Percentiles rank a stretch among this genome's conserved stretches.
Conservation (phyloP, 2,797 vertebrate genomes). For the Hozukius guyotensis region DNA sequence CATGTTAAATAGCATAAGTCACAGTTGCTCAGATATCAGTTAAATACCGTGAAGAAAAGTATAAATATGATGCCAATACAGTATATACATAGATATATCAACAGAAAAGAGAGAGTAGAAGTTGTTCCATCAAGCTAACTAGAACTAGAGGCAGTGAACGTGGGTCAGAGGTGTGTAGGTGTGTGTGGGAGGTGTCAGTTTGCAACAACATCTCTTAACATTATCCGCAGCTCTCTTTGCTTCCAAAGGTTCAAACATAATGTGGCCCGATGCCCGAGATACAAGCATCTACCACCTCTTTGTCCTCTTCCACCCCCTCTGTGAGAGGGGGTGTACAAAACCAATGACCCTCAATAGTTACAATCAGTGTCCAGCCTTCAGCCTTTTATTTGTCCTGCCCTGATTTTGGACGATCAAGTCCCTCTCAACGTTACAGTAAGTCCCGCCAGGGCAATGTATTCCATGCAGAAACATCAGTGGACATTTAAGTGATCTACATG, state of each 20-base stretch:
- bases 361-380: background rate
- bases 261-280: slow-evolving; percentile 29
- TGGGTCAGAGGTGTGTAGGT: slow-evolving; percentile 71
- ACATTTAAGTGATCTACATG: background rate
- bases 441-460: background rate
- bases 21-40: background rate
- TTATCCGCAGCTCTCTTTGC: slow-evolving; percentile 43
- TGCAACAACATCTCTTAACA: slow-evolving; percentile 53
- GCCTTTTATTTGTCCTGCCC: background rate
- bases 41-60: background rate
- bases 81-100: background rate
- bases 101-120: slow-evolving; percentile 18
- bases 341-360: background rate
- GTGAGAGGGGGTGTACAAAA: background rate
- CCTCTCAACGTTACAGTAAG: background rate
- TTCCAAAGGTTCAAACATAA: slow-evolving; percentile 50
- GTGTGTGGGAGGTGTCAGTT: slow-evolving; percentile 67
- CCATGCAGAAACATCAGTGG: background rate
- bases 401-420: background rate
- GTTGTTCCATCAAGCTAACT: slow-evolving; percentile 32
- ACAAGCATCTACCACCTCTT: slow-evolving; percentile 28
- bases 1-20: background rate
- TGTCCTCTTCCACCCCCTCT: slow-evolving; percentile 27
- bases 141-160: slow-evolving; percentile 32
- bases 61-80: background rate